Evolutionary conservation across 2,888 invertebrate species (phyloP).

Genomic region (Drosophila mayaguana): DNA sequence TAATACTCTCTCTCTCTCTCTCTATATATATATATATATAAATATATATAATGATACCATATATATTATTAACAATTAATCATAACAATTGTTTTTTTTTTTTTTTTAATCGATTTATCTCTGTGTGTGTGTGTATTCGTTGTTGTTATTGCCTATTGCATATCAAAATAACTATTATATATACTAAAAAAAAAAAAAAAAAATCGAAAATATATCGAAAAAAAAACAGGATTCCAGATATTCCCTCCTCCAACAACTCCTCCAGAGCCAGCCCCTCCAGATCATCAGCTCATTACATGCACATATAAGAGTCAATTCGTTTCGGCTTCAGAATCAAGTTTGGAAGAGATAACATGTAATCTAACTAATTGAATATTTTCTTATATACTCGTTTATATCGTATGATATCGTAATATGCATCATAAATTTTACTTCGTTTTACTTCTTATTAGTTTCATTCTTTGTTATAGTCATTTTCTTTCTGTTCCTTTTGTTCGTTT

Average conservation of each 20-base stretch:
- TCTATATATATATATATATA: not conserved
- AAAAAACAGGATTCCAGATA: conserved; percentile 89
- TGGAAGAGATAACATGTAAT: conserved; percentile 89
- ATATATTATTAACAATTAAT: conserved; percentile 68
- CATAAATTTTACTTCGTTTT: conserved; percentile 9
- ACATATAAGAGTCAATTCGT: conserved; percentile 86
- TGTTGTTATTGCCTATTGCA: conserved; percentile 76
- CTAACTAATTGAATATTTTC: conserved; percentile 80
- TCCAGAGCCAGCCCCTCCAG: conserved; percentile 93
- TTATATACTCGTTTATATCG: conserved; percentile 64
- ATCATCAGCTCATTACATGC: conserved; percentile 88
- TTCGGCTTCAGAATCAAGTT: conserved; percentile 88
- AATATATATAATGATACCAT: conserved; percentile 60
- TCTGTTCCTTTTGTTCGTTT: conserved; percentile 51
- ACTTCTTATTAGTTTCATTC: conserved; percentile 46
- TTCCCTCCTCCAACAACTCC: conserved; percentile 94
- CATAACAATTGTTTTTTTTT: conserved; percentile 67
- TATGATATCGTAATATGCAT: conserved; percentile 57
- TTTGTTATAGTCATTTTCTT: conserved; percentile 42
- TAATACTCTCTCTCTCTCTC: conserved; percentile 37
- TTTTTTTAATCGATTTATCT: conserved; percentile 64
- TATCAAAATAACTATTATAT: conserved; percentile 63
- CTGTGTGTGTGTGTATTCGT: conserved; percentile 74
- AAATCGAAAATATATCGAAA: conserved; percentile 25
- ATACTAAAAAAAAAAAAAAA: conserved; percentile 41